Evolutionary conservation across 2,797 vertebrate species (phyloP).

Genomic region (Cercopithecus neglectus): DNA sequence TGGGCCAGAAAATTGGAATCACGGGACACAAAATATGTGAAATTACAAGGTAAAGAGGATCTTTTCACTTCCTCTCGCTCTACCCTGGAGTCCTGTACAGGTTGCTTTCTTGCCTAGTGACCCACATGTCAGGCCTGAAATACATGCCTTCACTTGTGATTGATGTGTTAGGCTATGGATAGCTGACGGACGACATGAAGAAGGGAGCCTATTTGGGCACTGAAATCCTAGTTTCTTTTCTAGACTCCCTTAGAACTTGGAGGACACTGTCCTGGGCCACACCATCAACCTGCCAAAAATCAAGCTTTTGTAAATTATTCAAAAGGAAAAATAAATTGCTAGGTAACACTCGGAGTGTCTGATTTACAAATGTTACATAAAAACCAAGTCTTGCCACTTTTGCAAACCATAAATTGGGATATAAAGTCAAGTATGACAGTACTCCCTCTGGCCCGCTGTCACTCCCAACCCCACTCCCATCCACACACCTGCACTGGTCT

Average conservation of each 20-base stretch:
- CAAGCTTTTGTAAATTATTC: not conserved
- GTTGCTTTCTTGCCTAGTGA: not conserved
- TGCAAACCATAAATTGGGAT: not conserved
- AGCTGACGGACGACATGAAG: not conserved
- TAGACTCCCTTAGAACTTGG: not conserved
- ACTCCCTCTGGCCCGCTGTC: not conserved
- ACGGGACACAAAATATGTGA: not conserved
- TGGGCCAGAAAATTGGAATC: not conserved
- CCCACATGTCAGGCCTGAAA: not conserved
- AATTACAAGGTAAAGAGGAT: not conserved
- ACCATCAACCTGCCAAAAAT: not conserved
- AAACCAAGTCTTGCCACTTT: not conserved
- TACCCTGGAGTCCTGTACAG: not conserved
- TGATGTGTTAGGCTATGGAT: not conserved
- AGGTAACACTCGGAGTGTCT: not conserved
- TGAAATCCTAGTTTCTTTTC: not conserved
- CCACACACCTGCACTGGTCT: not conserved
- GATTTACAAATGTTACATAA: slow-evolving; percentile 1
- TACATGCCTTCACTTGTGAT: not conserved
- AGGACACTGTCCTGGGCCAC: not conserved
- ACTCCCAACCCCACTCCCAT: too few relatives aligned
- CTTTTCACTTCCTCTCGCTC: not conserved
- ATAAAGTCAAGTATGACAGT: not conserved
- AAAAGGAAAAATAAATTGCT: not conserved
- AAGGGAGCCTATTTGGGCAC: not conserved